Evolutionary conservation across 2,113 vertebrate genomes (phyloP).

Genomic region (Circaetus gallicus): DNA sequence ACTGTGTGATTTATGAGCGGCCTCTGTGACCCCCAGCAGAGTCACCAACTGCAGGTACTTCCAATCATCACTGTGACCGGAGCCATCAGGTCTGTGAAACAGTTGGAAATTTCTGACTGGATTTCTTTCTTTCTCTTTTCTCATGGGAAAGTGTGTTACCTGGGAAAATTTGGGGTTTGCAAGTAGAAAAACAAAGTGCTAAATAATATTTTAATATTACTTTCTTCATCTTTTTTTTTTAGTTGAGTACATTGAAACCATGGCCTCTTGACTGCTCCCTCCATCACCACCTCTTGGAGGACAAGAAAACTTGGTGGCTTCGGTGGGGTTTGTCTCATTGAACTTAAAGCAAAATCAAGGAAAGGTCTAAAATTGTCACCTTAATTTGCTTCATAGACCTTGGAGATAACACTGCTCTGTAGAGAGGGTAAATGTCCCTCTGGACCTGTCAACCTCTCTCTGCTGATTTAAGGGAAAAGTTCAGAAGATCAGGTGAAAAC

Average conservation of each 20-base stretch:
- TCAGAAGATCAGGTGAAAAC: neutral
- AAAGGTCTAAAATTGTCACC: neutral
- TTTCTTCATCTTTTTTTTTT: neutral
- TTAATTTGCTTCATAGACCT: fast-evolving
- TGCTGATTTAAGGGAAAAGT: neutral
- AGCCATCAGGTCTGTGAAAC: neutral
- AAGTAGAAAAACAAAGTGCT: neutral
- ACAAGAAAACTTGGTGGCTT: neutral
- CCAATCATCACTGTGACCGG: fast-evolving
- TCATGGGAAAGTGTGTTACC: neutral
- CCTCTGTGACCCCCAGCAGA: neutral
- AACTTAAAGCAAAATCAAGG: neutral
- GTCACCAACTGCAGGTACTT: neutral
- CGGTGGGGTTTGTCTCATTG: neutral
- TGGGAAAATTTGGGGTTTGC: neutral
- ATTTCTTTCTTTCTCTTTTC: neutral
- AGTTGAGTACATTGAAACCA: neutral
- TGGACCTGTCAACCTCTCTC: neutral
- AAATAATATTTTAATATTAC: neutral
- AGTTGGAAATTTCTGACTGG: neutral
- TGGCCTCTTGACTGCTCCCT: neutral
- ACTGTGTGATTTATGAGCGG: neutral
- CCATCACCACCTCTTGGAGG: neutral
- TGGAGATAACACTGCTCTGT: neutral
- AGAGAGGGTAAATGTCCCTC: neutral